phyloP scores from a whole-genome alignment of 2,888 invertebrate species.

The Andrena camellia region DNA sequence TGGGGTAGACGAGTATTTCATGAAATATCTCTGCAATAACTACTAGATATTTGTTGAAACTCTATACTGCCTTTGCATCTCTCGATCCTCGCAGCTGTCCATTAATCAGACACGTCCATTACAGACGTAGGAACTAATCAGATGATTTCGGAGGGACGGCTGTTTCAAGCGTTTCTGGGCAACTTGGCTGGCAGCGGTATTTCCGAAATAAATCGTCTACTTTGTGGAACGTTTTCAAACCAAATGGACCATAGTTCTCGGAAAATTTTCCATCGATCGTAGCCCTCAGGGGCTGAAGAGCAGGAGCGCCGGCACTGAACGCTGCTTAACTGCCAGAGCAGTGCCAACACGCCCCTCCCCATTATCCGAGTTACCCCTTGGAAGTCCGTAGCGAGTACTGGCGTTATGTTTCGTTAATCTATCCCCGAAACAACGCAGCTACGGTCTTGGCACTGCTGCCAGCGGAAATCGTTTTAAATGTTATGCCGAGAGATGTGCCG shows the following conservation, averaged over 20 bases:
- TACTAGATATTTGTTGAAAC: not conserved
- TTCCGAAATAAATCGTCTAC: constrained; percentile 52
- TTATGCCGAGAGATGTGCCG: constrained; percentile 83
- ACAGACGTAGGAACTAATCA: constrained; percentile 24
- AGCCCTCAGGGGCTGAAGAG: constrained; percentile 61
- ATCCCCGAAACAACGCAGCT: constrained; percentile 84
- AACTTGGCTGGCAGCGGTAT: constrained; percentile 24
- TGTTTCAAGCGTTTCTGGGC: constrained; percentile 2
- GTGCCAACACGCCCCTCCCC: constrained; percentile 82
- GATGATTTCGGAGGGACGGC: constrained; percentile 8
- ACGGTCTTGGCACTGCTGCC: constrained; percentile 84
- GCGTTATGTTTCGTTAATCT: constrained; percentile 85
- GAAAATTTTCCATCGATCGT: constrained; percentile 74
- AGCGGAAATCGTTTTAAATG: constrained; percentile 85
- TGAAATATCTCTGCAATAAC: too few species aligned
- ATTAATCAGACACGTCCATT: not conserved
- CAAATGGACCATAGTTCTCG: constrained; percentile 48
- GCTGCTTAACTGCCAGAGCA: constrained; percentile 82
- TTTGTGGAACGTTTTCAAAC: constrained; percentile 55
- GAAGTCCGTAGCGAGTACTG: constrained; percentile 81
- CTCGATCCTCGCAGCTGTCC: not conserved
- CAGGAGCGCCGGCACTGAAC: constrained; percentile 75
- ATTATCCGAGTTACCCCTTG: constrained; percentile 79
- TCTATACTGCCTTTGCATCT: not conserved
- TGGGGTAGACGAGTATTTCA: too few species aligned